phyloP scores from a whole-genome alignment of 2,888 invertebrate genomes.

The Panzeria rudis region DNA sequence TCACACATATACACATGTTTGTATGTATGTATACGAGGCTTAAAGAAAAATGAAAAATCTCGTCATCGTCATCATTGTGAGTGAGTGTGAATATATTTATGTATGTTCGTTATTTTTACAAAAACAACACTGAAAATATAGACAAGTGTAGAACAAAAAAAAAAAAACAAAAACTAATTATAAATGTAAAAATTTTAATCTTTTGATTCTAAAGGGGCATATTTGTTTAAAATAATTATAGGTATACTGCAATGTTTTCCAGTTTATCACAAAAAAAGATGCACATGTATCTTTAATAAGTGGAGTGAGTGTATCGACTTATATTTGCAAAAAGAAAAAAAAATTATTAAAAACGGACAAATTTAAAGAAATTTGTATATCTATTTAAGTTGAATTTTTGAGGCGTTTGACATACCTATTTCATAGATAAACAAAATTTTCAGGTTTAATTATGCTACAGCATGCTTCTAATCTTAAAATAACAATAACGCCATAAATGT shows the following conservation, averaged over 20 bases:
- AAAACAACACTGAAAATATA: conserved; percentile 38
- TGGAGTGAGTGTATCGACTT: no score
- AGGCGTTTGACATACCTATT: conserved; percentile 27
- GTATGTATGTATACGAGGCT: conserved; percentile 34
- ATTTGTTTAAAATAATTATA: conserved; percentile 18
- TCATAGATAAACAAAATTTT: conserved; percentile 3
- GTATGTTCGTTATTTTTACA: conserved; percentile 15
- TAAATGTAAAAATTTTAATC: conserved; percentile 31
- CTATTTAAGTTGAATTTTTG: conserved; percentile 30
- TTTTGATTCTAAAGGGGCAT: conserved; percentile 1
- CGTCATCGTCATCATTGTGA: conserved; percentile 62
- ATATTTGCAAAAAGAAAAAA: not conserved
- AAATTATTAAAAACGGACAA: conserved; percentile 19
- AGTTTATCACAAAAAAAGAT: conserved; percentile 1
- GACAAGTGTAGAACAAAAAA: conserved; percentile 60
- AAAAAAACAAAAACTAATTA: not conserved
- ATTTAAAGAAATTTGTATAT: conserved; percentile 28
- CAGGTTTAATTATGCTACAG: conserved; percentile 1
- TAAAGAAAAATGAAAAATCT: conserved; percentile 65
- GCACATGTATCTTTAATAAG: not conserved
- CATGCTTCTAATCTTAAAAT: conserved; percentile 37
- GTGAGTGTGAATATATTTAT: conserved; percentile 33
- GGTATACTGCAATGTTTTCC: not conserved
- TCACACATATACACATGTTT: conserved; percentile 32
- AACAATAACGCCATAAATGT: conserved; percentile 10